Conservation (phyloP, 1,140 invertebrate species). For the Dinoponera quadriceps region DNA sequence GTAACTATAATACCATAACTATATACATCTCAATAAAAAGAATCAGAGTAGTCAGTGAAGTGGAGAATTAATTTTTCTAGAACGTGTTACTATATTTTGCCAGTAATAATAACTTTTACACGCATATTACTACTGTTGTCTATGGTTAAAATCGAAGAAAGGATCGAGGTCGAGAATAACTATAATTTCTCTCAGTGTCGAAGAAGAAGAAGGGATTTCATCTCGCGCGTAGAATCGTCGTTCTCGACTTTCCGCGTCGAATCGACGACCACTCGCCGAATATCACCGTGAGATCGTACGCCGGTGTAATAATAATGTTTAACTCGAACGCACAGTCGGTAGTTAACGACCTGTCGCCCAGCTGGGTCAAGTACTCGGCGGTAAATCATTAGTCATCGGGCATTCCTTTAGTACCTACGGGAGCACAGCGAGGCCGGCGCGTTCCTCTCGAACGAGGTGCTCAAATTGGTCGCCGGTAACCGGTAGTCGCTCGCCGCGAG, state of each 20-base stretch:
- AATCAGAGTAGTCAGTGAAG: no score
- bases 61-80: no score
- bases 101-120: no score
- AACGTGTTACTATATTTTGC: no score
- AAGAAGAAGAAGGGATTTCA: constrained; percentile 37
- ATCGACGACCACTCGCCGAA: constrained; percentile 68
- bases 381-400: constrained; percentile 62
- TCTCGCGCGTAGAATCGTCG: constrained; percentile 72
- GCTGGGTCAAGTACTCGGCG: constrained; percentile 48
- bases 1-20: no score
- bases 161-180: no score
- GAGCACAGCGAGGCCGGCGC: not conserved
- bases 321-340: constrained; percentile 14
- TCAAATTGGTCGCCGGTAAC: constrained; percentile 23
- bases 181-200: no score
- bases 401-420: constrained; percentile 33
- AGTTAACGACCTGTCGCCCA: constrained; percentile 54
- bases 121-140: no score
- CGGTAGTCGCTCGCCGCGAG: constrained; percentile 15
- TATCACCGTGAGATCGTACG: constrained; percentile 31
- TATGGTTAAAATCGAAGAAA: no score
- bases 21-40: no score
- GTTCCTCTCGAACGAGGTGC: constrained; percentile 18
- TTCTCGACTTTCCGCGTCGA: constrained; percentile 73
- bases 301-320: constrained; percentile 56